Evolutionary conservation across 2,797 vertebrate genomes (phyloP), one percentile per base, ranked within the genome.

Genomic region (Sebastes kiyomatsui): DNA sequence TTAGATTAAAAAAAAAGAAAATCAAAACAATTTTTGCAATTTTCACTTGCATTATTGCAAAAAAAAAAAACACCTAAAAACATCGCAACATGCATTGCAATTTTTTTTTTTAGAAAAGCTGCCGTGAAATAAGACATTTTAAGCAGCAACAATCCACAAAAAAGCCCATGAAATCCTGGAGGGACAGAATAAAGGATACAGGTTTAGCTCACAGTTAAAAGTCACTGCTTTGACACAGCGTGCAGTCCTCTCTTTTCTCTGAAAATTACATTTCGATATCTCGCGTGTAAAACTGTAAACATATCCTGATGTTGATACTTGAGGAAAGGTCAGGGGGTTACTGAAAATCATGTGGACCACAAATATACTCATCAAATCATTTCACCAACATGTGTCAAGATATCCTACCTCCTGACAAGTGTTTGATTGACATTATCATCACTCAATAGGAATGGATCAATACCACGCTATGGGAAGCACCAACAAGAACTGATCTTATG

Each of bases 121-220:
- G 14, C 14, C 2, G 6, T 14, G 2, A 42, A 42, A 42, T 42
- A 14, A 16, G 13, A 14, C 13, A 14, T 42, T 14, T 42, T 42
- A 14, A 6, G 38, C 38, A 0, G 0, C 14, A 16, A 42, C 14
- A 42, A 42, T 42, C 0, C 6, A 6, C 38, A 14, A 42, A 42
- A 42, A 42, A 42, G 13, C 38, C 38, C 38, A 42, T 14, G 14
- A 14, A 16, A 42, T 42, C 38, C 14, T 38, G 35, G 38, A 42
- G 38, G 38, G 38, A 6, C 38, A 2, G 35, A 38, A 38, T 38
- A 38, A 38, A 38, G 38, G 13, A 38, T 6, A 38, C 13, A 38
- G 13, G 49, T n/a, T 54, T 5, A 22, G 55, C 6, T 56, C 23
- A 25, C 23, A 25, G 12, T 58, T 14, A 16, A 27, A 58, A 58